Percentiles rank a stretch among this genome's conserved stretches.
Conservation (phyloP, 1,140 invertebrate genomes). For the Ericerus pela region DNA sequence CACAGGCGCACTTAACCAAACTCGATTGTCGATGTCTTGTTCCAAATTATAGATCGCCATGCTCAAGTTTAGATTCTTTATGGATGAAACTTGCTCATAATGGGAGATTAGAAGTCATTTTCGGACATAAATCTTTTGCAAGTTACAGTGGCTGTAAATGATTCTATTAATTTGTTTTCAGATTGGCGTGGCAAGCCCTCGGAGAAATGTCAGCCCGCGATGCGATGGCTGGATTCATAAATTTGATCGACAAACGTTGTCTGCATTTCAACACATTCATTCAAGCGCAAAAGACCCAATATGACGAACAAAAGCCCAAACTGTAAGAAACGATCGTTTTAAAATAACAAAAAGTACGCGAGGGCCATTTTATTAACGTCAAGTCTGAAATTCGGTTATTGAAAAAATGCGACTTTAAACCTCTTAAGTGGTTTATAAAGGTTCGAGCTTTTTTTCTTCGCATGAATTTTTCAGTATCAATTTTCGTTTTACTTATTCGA, state of each 20-base stretch:
- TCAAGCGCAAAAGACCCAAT: conserved; percentile 75
- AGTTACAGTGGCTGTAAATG: too few species aligned
- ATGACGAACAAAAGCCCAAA: conserved; percentile 49
- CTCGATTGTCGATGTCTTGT: too few species aligned
- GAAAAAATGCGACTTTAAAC: too few species aligned
- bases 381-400: too few species aligned
- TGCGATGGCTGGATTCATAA: conserved; percentile 83
- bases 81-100: background rate
- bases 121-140: too few species aligned
- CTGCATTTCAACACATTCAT: conserved; percentile 79
- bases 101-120: background rate
- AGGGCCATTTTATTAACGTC: too few species aligned
- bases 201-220: conserved; percentile 70
- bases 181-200: conserved; percentile 79
- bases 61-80: too few species aligned
- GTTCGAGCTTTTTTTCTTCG: background rate
- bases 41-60: too few species aligned
- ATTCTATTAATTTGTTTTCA: conserved; percentile 27
- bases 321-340: conserved; percentile 34
- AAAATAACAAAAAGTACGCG: too few species aligned
- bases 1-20: too few species aligned
- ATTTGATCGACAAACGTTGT: conserved; percentile 71
- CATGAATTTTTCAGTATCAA: too few species aligned
- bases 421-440: background rate
- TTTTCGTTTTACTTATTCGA: too few species aligned